Conservation (phyloP, 2,888 invertebrate genomes). For the Acrocyrtus sp. region DNA sequence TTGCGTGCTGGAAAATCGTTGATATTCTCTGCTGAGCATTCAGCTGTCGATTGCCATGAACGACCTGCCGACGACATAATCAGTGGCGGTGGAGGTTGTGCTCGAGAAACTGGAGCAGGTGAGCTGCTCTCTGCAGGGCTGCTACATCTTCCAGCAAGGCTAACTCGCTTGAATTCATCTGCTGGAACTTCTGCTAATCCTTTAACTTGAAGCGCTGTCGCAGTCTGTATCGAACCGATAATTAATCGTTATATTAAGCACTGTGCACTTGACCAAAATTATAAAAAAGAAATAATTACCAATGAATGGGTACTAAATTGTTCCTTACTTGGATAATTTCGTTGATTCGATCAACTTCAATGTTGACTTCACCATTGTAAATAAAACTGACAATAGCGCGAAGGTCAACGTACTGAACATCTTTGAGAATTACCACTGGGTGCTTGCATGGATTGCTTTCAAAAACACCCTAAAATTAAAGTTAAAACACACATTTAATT, state of each 20-base stretch:
- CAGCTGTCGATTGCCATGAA: slow-evolving; percentile 56
- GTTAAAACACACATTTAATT: too few relatives aligned
- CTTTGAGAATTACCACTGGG: slow-evolving; percentile 66
- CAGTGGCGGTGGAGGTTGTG: slow-evolving; percentile 50
- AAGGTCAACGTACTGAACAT: slow-evolving; percentile 65
- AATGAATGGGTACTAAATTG: too few relatives aligned
- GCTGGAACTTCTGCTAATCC: slow-evolving; percentile 87
- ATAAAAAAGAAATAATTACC: too few relatives aligned
- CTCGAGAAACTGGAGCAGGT: slow-evolving; percentile 20
- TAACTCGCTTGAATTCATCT: slow-evolving; percentile 62
- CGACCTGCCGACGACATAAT: slow-evolving; percentile 49
- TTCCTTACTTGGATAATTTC: slow-evolving; percentile 70
- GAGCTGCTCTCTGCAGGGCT: slow-evolving; percentile 29
- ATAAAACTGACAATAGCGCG: slow-evolving; percentile 73
- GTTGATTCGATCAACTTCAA: slow-evolving; percentile 87
- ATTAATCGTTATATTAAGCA: slow-evolving; percentile 1
- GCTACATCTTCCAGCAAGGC: slow-evolving; percentile 37
- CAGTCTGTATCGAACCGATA: slow-evolving; percentile 73
- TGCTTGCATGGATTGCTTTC: slow-evolving; percentile 65
- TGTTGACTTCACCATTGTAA: slow-evolving; percentile 93
- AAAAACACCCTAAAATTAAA: slow-evolving; percentile 64
- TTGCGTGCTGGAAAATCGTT: slow-evolving; percentile 59
- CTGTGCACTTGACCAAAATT: too few relatives aligned
- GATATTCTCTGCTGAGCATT: slow-evolving; percentile 47
- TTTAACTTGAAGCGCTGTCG: slow-evolving; percentile 87